Evolutionary conservation across 2,797 vertebrate species (phyloP), one percentile per base, ranked within the genome.

Genomic region (Babyrousa celebensis): DNA sequence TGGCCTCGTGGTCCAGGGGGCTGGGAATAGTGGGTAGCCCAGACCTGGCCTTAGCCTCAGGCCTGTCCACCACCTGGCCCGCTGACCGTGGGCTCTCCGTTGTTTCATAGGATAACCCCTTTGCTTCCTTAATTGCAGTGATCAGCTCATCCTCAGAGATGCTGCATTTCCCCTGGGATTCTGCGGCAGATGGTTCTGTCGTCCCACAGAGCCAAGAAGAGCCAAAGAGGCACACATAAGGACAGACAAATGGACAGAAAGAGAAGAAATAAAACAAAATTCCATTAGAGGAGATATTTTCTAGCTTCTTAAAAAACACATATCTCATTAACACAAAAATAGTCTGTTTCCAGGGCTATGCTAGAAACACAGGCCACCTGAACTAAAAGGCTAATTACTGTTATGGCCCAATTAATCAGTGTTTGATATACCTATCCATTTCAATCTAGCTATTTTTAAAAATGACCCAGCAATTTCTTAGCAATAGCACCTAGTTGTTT

Each of bases 111-210:
- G 98, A 95, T 65, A 99, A 98, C 78, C 98, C 98, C 96, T 99
- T 98, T 0, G 98, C 98, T 86, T 98, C 98, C 87, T 98, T 98
- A 95, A 99, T 98, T 91, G 99, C 99, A 60, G 97, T 98, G 91
- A 99, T 97, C 62, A 99, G 98, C 86, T 99, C 99, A 9, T 98
- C 99, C 91, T 99, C 98, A 0, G 99, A 99, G 72, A 99, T 97
- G 96, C 99, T 99, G 98, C 99, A 99, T 97, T 99, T 99, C 95
- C 99, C 99, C 96, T 98, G 99, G 0, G 99, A 99, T 80, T 99
- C 98, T 7, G 99, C 99, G 36, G 99, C 99, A 0, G 99, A 99
- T 18, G 99, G 99, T 98, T 99, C 99, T 99, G 98, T 96, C 97
- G 54, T 92, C 32, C 95, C 21, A 95, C 98, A 96, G 96, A 80